Evolutionary conservation across 30 jellyfish, hydroid and myxozoan species (phyloP), one percentile per base, ranked within the genome.

Genomic region (Turritopsis dohrnii): DNA sequence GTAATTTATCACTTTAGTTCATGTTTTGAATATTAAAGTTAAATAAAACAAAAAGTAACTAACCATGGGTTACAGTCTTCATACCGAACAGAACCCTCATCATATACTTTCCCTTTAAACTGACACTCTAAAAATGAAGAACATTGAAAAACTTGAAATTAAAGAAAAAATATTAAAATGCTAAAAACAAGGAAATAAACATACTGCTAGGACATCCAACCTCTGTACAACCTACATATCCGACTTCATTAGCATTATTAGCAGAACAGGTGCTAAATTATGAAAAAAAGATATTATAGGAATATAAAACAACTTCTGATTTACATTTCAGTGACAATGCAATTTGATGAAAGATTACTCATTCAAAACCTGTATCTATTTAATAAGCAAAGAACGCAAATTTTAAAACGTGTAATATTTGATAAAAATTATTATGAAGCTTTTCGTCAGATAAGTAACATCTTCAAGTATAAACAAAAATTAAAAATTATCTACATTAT

Each of bases 171-270:
- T 3, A n/a, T 41, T 41, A 41, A 41, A 41, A 41, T 3, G 13
- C 13, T 41, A 41, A 41, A 41, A 41, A 13, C n/a, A n/a, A n/a
- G n/a, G n/a, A 41, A 41, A 41, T 41, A 41, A 41, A 41, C 60
- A 5, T 41, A 41, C 60, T 41, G 13, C 9, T 41, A 19, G 22
- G 16, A 27, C 77, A 69, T 8, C 28, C 31, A 0, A 1, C 19
- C 77, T n/a, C 1, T 69, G 77, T 69, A 69, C 77, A 69, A n/a
- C 77, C 0, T n/a, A 19, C 30, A 69, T n/a, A 23, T n/a, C 77
- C 77, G 16, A 69, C 28, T 27, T 69, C 30, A 27, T 69, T 21
- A n/a, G 28, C 30, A 27, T 69, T 27, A 7, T 27, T 69, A n/a
- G 77, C 77, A 21, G 31, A n/a, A 69, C 77, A 69, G 28, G 1